A percentile compares a stretch with the other conserved stretches of the same genome.
Conservation (phyloP, 2,888 invertebrate species). For the Tigriopus californicus region DNA sequence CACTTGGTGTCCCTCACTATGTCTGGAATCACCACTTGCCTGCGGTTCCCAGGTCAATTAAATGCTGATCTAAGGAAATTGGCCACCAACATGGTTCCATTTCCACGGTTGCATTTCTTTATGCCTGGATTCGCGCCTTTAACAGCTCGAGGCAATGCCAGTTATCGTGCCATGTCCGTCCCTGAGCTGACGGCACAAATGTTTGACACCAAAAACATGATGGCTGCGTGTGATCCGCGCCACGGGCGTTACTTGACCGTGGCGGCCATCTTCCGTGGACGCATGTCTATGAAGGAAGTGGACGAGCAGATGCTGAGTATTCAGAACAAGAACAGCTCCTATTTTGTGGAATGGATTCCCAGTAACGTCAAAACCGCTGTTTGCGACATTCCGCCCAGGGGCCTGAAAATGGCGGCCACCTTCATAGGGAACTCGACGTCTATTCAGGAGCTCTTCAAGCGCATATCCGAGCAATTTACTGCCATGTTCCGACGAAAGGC, state of each 20-base stretch:
- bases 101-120: conserved; percentile 73
- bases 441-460: conserved; percentile 78
- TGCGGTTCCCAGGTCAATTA: conserved; percentile 73
- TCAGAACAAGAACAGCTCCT: conserved; percentile 57
- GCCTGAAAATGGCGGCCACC: conserved; percentile 82
- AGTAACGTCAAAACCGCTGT: conserved; percentile 89
- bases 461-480: conserved; percentile 44
- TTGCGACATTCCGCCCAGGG: conserved; percentile 72
- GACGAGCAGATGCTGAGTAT: conserved; percentile 60
- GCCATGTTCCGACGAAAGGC: conserved; percentile 42
- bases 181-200: conserved; percentile 56
- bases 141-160: conserved; percentile 39
- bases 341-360: conserved; percentile 81
- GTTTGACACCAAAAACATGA: conserved; percentile 48
- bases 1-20: conserved; percentile 38
- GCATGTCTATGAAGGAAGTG: conserved; percentile 45
- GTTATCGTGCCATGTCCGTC: conserved; percentile 48
- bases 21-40: conserved; percentile 36
- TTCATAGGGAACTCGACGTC: conserved; percentile 85
- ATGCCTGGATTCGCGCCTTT: conserved; percentile 69
- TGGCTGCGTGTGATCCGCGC: conserved; percentile 40
- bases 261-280: conserved; percentile 33
- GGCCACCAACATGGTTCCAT: conserved; percentile 85
- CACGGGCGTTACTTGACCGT: conserved; percentile 39
- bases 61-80: conserved; percentile 77